Percentiles rank a stretch among this genome's conserved stretches.
Conservation (phyloP, 2,797 vertebrate genomes). For the Gymnoscopelus braueri region DNA sequence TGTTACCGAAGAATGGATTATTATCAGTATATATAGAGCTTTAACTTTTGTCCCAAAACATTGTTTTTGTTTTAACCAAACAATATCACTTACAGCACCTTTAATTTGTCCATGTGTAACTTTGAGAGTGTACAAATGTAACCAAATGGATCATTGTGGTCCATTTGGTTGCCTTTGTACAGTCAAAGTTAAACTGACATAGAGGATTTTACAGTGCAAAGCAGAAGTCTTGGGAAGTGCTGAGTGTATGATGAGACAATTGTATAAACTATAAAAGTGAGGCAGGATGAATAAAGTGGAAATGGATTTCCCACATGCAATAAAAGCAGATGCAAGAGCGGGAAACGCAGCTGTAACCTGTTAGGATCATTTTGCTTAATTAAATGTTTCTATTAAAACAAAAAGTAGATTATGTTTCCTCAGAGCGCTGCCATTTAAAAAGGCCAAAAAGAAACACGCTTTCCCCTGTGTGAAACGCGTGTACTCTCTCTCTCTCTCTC, state of each 20-base stretch:
- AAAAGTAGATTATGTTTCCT: conserved; percentile 63
- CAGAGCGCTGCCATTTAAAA: conserved; percentile 56
- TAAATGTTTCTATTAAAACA: conserved; percentile 73
- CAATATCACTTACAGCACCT: too few species aligned
- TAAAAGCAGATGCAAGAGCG: conserved; percentile 49
- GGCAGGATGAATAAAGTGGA: conserved; percentile 64
- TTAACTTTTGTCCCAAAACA: too few species aligned
- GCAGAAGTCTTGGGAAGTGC: conserved; percentile 60
- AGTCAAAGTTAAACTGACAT: too few species aligned
- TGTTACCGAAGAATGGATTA: too few species aligned
- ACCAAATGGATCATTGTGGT: too few species aligned
- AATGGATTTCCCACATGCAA: conserved; percentile 70
- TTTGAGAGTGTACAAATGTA: too few species aligned
- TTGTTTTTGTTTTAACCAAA: too few species aligned
- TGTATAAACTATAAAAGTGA: conserved; percentile 68
- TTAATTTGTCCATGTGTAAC: too few species aligned
- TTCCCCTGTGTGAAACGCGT: conserved; percentile 27
- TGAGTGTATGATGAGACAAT: conserved; percentile 68
- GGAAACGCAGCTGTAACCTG: conserved; percentile 64
- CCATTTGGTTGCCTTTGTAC: too few species aligned
- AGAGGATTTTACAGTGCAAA: conserved; percentile 1
- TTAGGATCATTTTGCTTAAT: conserved; percentile 75
- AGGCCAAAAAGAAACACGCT: conserved; percentile 42
- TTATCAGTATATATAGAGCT: too few species aligned
- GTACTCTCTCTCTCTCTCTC: background rate